Evolutionary conservation across 2,113 vertebrate genomes (phyloP).

Genomic region (Erythrocercus mccallii): DNA sequence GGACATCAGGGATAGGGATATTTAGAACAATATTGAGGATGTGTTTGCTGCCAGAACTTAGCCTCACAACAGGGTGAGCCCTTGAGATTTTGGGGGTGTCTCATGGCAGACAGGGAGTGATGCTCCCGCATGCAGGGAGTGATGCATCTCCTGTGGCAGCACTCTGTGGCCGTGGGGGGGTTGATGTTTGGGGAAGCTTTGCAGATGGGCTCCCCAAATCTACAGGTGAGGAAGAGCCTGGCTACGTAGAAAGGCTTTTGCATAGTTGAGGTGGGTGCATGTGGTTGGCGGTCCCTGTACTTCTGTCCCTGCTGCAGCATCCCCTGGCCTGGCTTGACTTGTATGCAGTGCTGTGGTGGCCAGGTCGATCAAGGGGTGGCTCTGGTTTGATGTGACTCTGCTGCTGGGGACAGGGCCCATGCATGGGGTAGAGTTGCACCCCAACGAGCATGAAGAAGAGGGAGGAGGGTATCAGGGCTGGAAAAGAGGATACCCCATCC

Average conservation of each 20-base stretch:
- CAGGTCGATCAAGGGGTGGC: not conserved
- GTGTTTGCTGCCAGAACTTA: not conserved
- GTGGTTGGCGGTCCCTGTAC: rapidly evolving
- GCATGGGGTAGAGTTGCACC: not conserved
- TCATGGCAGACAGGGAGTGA: not conserved
- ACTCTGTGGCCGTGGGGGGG: rapidly evolving
- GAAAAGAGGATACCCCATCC: not conserved
- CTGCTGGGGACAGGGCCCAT: not conserved
- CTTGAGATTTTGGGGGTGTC: not conserved
- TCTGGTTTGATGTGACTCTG: not conserved
- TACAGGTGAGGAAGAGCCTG: not conserved
- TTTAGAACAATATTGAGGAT: not conserved
- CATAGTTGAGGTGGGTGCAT: not conserved
- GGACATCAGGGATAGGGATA: not conserved
- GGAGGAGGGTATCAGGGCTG: not conserved
- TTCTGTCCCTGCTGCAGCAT: not conserved
- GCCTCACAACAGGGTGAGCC: not conserved
- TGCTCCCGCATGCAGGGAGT: not conserved
- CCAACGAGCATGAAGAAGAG: not conserved
- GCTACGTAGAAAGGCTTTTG: not conserved
- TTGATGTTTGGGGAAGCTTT: not conserved
- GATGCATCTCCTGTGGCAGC: not conserved
- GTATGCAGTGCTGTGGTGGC: not conserved
- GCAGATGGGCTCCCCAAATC: not conserved
- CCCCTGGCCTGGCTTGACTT: not conserved